Evolutionary conservation across 2,113 vertebrate genomes (phyloP).

Genomic region (Tupaia chinensis): DNA sequence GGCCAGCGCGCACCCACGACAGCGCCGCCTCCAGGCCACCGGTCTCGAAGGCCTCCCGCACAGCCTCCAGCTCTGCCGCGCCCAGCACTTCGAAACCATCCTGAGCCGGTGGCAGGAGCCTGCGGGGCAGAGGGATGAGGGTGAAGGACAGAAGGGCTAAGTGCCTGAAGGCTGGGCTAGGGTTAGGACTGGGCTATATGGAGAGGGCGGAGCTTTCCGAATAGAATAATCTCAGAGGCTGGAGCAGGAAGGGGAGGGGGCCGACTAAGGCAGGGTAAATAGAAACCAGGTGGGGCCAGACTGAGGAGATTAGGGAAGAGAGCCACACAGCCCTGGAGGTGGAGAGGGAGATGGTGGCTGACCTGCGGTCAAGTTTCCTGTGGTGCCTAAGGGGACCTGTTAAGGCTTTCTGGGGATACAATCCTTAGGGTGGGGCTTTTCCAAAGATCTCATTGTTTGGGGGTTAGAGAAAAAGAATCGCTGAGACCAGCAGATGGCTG

Average conservation of each 20-base stretch:
- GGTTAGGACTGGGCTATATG: neutral
- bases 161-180: neutral
- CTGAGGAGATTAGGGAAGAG: neutral
- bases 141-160: neutral
- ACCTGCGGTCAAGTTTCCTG: neutral
- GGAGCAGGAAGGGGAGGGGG: neutral
- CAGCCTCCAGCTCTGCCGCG: conserved; percentile 81
- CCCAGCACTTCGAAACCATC: conserved; percentile 84
- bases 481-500: no score
- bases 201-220: neutral
- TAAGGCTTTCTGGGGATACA: accelerated
- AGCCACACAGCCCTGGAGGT: neutral
- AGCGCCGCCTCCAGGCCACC: conserved; percentile 84
- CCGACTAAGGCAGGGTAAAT: no score
- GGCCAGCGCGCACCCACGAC: conserved; percentile 80
- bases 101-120: conserved; percentile 77
- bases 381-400: neutral
- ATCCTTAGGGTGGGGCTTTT: neutral
- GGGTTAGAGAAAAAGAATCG: no score
- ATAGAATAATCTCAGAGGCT: neutral
- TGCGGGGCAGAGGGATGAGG: neutral
- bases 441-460: neutral
- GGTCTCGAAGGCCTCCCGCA: conserved; percentile 83
- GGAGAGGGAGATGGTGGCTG: neutral
- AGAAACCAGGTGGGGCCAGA: neutral